Evolutionary conservation across 2,797 vertebrate genomes (phyloP), one percentile per base, ranked within the genome.

Genomic region (Syngnathus acus): DNA sequence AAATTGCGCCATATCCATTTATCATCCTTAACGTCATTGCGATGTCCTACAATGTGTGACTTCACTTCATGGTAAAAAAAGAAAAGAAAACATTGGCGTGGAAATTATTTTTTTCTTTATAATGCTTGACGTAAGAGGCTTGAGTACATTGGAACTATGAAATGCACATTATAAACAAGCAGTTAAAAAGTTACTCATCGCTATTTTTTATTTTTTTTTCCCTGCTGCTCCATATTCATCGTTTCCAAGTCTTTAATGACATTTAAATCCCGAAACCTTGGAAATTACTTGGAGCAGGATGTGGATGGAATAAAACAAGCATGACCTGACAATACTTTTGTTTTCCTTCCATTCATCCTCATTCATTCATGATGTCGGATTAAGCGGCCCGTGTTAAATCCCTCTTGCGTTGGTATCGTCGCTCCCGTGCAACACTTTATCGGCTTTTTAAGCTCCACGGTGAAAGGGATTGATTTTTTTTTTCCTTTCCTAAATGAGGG

Each of bases 331-430:
- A 45, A 47, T 68, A 64, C 67, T 71, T 65, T 62, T 53, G 59
- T 58, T 47, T 50, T 4, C 42, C 13, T 51, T 48, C 39, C 26
- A 16, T 42, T 68, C 53, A 47, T 4, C 0, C 16, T 5, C 43
- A 62, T 65, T 78, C 81, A 85, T 79, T 86, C 75, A 78, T 70
- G 43, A 47, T 70, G n/a, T 74, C 71, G 71, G 70, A 72, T 79
- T 78, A 79, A 80, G 54, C 13, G 2, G 40, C 53, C 58, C 32
- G 32, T 54, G 23, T 69, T 69, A 53, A 86, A 69, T 70, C 76
- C 57, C 62, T 37, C 9, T 0, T 54, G 39, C 53, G 21, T 42
- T 16, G 1, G 47, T 60, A 64, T 60, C 69, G 65, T 65, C 48
- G 6, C 9, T 55, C 32, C 26, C 32, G 32, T 1, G 54, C 59